Evolutionary conservation across 2,888 invertebrate genomes (phyloP), one percentile per base, ranked within the genome.

Genomic region (Euproctis similis): DNA sequence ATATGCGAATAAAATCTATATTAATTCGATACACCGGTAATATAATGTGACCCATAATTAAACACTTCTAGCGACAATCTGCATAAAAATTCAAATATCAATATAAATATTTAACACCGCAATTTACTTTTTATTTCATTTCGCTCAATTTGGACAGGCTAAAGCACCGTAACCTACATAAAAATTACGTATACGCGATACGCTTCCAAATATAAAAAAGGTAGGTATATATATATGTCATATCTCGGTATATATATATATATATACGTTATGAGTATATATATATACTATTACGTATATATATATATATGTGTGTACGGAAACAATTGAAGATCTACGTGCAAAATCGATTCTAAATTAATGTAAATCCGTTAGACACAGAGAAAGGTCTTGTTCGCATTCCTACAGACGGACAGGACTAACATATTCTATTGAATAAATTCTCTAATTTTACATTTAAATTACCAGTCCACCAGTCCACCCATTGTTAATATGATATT

Each of bases 271-370:
- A n/a, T n/a, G n/a, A n/a, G n/a, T n/a, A n/a, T n/a, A n/a, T n/a
- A n/a, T n/a, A n/a, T n/a, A n/a, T n/a, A n/a, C n/a, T n/a, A n/a
- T n/a, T n/a, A n/a, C n/a, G n/a, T n/a, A n/a, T n/a, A n/a, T n/a
- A n/a, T n/a, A n/a, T n/a, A n/a, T n/a, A n/a, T n/a, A n/a, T n/a
- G n/a, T n/a, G n/a, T n/a, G n/a, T n/a, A 58, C 50, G 53, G 59
- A 67, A 77, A 73, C 67, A 67, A 72, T 65, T 58, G 59, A 53
- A 58, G 40, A 40, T 44, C 56, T 58, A 62, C 73, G 65, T 68
- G 72, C 67, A 55, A 61, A 70, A 71, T 69, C 56, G 57, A 69
- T 67, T 58, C 62, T 57, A 61, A 70, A 70, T 70, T 60, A 59
- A 57, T 63, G 55, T 54, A 69, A n/a, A 65, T 71, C 70, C 62